These are phyloP conservation scores for Leptosomus discolor DNA, from an alignment of 2,113 vertebrate genomes.

Conservation along the genomic window DNA sequence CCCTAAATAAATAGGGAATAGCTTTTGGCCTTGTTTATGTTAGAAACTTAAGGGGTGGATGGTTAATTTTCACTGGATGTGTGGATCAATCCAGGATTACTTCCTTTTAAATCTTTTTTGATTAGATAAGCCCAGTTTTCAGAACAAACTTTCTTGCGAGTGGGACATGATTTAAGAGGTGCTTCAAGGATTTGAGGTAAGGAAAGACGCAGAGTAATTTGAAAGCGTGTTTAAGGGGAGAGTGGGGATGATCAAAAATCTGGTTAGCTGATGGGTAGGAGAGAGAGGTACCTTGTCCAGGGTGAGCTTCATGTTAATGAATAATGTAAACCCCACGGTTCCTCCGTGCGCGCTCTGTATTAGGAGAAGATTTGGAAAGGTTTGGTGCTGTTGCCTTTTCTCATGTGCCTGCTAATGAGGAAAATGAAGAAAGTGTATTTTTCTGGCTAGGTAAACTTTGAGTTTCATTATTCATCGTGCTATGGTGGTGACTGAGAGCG, in stretches of 20 bases:
- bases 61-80: not conserved
- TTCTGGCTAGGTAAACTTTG: not conserved
- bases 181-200: not conserved
- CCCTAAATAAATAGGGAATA: not conserved
- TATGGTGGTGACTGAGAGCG: not conserved
- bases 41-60: not conserved
- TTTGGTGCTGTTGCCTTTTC: not conserved
- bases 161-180: not conserved
- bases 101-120: not conserved
- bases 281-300: not conserved
- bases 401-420: not conserved
- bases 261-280: not conserved
- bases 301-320: not conserved
- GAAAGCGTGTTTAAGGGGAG: not conserved
- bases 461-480: not conserved
- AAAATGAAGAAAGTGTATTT: not conserved
- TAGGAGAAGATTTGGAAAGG: not conserved
- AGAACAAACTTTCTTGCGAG: not conserved
- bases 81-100: not conserved
- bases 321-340: accelerated
- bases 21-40: not conserved
- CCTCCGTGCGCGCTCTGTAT: accelerated
- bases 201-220: not conserved
- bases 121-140: not conserved
- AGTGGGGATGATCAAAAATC: not conserved